phyloP scores from a whole-genome alignment of 2,888 invertebrate genomes.

The Patella caerulea region DNA sequence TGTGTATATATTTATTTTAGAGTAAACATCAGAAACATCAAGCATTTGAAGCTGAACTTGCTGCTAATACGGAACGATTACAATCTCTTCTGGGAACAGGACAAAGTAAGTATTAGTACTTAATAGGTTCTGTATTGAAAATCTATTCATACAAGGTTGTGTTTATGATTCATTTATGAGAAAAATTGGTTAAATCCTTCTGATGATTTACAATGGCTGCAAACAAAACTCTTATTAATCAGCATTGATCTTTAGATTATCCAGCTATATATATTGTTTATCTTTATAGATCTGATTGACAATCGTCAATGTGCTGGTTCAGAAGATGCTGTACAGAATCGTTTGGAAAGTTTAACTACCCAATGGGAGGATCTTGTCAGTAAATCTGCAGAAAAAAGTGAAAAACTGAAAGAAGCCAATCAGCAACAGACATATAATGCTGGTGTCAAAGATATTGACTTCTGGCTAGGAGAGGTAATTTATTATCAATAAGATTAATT shows the following conservation, averaged over 20 bases:
- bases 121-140: background rate
- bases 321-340: constrained; percentile 92
- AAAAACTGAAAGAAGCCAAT: constrained; percentile 98
- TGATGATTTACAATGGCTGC: too few relatives aligned
- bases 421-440: constrained; percentile 99
- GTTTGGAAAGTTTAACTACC: constrained; percentile 82
- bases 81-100: constrained; percentile 96
- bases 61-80: constrained; percentile 98
- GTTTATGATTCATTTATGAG: background rate
- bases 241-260: background rate
- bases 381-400: constrained; percentile 97
- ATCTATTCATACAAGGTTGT: too few relatives aligned
- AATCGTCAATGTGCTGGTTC: constrained; percentile 97
- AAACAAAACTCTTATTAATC: background rate
- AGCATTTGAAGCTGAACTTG: constrained; percentile 98
- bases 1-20: constrained; percentile 49
- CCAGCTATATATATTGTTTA: background rate
- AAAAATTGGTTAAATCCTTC: background rate
- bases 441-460: constrained; percentile 97
- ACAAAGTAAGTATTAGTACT: constrained; percentile 60
- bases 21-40: constrained; percentile 99
- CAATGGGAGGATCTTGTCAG: constrained; percentile 99
- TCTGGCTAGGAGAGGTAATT: constrained; percentile 97
- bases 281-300: constrained; percentile 78
- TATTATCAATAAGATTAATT: background rate